Conservation (phyloP, 1,140 invertebrate genomes). For the Drosophila truncata region DNA sequence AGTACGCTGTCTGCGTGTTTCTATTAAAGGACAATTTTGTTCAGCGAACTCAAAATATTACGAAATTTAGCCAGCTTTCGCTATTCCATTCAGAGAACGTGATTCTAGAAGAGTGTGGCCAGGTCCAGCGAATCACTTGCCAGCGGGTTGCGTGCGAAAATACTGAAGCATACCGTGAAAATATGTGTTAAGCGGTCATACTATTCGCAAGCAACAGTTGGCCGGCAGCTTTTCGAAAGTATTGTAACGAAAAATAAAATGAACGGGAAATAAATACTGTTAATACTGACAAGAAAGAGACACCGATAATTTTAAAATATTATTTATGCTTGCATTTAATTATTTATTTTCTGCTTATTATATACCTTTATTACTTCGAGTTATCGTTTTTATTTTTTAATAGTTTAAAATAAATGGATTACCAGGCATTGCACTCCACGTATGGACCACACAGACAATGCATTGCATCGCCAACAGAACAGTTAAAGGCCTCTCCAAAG, state of each 20-base stretch:
- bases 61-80: slow-evolving; percentile 49
- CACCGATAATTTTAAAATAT: neutral
- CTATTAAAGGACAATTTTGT: slow-evolving; percentile 64
- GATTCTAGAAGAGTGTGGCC: slow-evolving; percentile 44
- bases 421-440: neutral
- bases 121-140: neutral
- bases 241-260: neutral
- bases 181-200: neutral
- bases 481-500: neutral
- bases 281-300: neutral
- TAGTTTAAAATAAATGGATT: neutral
- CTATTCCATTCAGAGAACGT: slow-evolving; percentile 64
- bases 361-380: no score
- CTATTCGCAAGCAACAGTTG: slow-evolving; percentile 3
- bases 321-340: neutral
- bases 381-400: neutral
- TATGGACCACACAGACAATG: neutral
- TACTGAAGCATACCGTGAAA: neutral
- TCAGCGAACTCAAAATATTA: slow-evolving; percentile 55
- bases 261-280: neutral
- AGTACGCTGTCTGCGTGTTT: slow-evolving; percentile 8
- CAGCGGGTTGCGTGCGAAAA: neutral
- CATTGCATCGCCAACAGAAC: neutral
- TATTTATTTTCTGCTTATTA: neutral
- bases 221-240: neutral